phyloP scores from a whole-genome alignment of 2,888 invertebrate genomes.

The Drosophila recens region DNA sequence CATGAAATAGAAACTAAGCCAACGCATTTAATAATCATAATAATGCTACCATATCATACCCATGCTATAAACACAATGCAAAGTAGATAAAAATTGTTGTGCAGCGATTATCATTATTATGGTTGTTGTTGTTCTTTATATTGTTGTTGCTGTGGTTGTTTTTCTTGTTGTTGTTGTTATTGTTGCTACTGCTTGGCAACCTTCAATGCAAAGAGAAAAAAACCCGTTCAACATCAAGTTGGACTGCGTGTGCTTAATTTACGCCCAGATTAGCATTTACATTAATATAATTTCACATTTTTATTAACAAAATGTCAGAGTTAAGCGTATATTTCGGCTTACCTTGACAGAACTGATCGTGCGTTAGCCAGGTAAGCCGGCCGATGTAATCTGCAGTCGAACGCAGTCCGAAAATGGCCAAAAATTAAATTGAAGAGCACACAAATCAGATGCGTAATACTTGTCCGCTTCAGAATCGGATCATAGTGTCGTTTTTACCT shows the following conservation, averaged over 20 bases:
- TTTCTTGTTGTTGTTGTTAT: slow-evolving; percentile 5
- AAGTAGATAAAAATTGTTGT: slow-evolving; percentile 44
- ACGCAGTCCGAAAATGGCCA: slow-evolving; percentile 33
- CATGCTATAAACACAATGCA: slow-evolving; percentile 34
- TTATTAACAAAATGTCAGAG: slow-evolving; percentile 64
- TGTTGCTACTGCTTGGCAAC: slow-evolving; percentile 47
- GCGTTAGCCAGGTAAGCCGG: slow-evolving; percentile 25
- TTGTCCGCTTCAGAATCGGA: slow-evolving; percentile 7
- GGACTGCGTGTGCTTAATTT: slow-evolving; percentile 73
- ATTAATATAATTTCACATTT: slow-evolving; percentile 76
- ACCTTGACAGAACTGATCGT: slow-evolving; percentile 43
- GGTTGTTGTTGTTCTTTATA: slow-evolving; percentile 5
- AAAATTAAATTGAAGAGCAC: slow-evolving; percentile 25
- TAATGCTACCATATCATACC: slow-evolving; percentile 40
- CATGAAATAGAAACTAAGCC: slow-evolving; percentile 72
- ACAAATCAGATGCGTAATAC: slow-evolving; percentile 34
- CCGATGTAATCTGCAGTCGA: slow-evolving; percentile 37
- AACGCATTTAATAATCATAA: slow-evolving; percentile 52
- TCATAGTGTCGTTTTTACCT: slow-evolving; percentile 53
- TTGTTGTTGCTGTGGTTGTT: no score
- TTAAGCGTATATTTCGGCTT: slow-evolving; percentile 27
- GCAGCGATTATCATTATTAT: slow-evolving; percentile 46
- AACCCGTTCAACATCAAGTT: slow-evolving; percentile 61
- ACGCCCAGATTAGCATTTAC: slow-evolving; percentile 75
- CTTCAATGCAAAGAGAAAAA: slow-evolving; percentile 52